Evolutionary conservation across 2,888 invertebrate species (phyloP), one percentile per base, ranked within the genome.

Genomic region (Chloroclystis v-ata): DNA sequence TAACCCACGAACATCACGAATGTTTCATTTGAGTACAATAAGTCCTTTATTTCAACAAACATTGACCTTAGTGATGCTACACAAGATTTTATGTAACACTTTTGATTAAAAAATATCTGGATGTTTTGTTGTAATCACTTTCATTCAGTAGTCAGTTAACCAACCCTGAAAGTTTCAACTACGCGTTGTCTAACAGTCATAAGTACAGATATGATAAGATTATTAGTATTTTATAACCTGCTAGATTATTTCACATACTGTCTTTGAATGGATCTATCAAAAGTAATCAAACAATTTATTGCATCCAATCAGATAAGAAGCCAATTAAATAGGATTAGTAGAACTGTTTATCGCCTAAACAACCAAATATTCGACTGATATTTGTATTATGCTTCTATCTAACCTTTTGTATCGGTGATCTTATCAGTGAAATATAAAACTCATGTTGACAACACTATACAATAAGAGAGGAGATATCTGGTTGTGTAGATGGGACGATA

Each of bases 391-490:
- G 49, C 47, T 48, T 55, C 53, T 60, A 56, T 59, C 49, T 54
- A 51, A 52, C 52, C 47, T 40, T 53, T 52, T 28, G 25, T 67
- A 65, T 57, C 58, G 57, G 52, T 53, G 61, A 68, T 65, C 2
- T 20, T 20, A 20, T 20, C 20, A 20, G 20, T 20, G 52, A 76
- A 75, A 72, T 73, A 69, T 76, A 75, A 72, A 74, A 73, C 61
- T 66, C 67, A 72, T 72, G 72, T 75, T 75, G 76, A 79, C 79
- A 82, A 73, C 66, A 72, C 59, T 57, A n/a, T 20, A 66, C 61
- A 69, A 77, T 72, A 69, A 57, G 56, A 65, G 52, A 33, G 30
- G 50, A n/a, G 73, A 75, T 75, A 75, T 45, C 48, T 55, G 40
- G 33, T 63, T 64, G 71, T 67, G 60, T 52, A 52, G 56, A 56